Evolutionary conservation across 2,113 vertebrate species (phyloP).

Genomic region (Bubalus kerabau): DNA sequence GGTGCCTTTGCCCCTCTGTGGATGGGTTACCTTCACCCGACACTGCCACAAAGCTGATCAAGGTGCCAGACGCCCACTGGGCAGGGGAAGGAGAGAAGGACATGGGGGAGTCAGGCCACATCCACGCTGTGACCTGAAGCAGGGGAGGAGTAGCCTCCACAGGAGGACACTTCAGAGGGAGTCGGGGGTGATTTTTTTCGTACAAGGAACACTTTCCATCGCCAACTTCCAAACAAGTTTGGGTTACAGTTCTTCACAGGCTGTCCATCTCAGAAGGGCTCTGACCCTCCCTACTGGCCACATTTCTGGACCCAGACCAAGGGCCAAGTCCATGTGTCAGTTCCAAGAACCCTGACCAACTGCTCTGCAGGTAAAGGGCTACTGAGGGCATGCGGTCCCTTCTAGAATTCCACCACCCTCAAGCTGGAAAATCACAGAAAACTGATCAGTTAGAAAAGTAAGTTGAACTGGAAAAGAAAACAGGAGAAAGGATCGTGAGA

Average conservation of each 20-base stretch:
- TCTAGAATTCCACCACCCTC: not conserved
- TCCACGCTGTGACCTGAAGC: not conserved
- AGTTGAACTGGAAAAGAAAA: not conserved
- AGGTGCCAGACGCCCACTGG: fast-evolving
- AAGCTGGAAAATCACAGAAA: not conserved
- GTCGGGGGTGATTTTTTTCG: fast-evolving
- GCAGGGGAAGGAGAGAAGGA: not conserved
- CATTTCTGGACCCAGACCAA: not conserved
- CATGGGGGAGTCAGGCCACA: fast-evolving
- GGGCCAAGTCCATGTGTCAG: not conserved
- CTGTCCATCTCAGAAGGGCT: not conserved
- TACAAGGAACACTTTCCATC: not conserved
- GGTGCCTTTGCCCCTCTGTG: not conserved
- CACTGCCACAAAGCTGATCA: not conserved
- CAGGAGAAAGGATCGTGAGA: not conserved
- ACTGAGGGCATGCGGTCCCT: fast-evolving
- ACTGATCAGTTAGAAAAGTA: not conserved
- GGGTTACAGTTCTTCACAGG: not conserved
- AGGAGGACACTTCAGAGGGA: not conserved
- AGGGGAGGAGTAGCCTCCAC: not conserved
- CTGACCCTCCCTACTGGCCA: not conserved
- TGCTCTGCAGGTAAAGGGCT: not conserved
- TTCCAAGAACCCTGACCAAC: not conserved
- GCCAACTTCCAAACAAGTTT: not conserved
- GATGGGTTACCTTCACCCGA: not conserved